phyloP scores from a whole-genome alignment of 2,797 vertebrate genomes.

The Chiloscyllium punctatum region DNA sequence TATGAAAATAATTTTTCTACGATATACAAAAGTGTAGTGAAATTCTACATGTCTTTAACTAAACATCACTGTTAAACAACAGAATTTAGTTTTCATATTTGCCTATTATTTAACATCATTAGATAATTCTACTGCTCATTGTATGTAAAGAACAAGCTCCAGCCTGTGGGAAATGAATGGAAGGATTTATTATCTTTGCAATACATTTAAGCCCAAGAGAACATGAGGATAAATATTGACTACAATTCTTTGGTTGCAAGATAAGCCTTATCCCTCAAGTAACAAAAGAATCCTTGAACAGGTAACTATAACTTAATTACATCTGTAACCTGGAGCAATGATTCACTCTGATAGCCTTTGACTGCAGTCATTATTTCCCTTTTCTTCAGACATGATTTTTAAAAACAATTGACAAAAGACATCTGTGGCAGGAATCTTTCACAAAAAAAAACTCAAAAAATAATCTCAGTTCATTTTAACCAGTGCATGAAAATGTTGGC shows the following conservation, averaged over 20 bases:
- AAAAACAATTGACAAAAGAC: neutral
- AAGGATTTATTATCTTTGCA: neutral
- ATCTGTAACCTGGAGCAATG: slow-evolving; percentile 9
- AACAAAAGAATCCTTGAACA: neutral
- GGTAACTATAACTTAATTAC: neutral
- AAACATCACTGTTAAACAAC: too few species aligned
- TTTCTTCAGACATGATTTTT: neutral
- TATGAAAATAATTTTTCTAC: neutral
- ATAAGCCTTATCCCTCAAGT: neutral
- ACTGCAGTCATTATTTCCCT: neutral
- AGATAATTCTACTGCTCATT: neutral
- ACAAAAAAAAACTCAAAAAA: neutral
- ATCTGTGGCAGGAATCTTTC: neutral
- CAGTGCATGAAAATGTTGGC: neutral
- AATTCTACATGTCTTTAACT: too few species aligned
- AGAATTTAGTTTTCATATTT: too few species aligned
- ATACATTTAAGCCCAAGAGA: neutral
- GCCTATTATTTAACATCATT: too few species aligned
- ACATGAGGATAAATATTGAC: neutral
- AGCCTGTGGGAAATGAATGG: neutral
- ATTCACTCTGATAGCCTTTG: neutral
- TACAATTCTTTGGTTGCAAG: neutral
- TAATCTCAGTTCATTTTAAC: neutral
- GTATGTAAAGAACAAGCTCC: neutral
- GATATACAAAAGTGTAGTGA: too few species aligned